phyloP scores from a whole-genome alignment of 2,888 invertebrate genomes.

The Drosophila lacicola region DNA sequence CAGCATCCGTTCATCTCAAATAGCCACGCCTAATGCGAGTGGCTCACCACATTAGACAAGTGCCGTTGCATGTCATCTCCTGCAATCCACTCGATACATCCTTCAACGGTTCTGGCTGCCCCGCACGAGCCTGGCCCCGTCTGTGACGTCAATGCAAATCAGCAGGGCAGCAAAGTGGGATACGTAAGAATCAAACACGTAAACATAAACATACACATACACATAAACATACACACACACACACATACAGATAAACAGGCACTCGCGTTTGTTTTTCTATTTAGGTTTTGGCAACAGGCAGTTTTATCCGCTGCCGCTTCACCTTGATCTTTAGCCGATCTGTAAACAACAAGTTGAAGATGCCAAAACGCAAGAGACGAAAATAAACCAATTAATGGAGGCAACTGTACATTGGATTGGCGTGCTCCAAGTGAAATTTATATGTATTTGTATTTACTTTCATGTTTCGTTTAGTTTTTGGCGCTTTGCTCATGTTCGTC shows the following conservation, averaged over 20 bases:
- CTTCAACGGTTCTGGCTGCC: background rate
- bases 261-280: slow-evolving; percentile 21
- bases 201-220: background rate
- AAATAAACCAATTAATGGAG: slow-evolving; percentile 17
- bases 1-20: slow-evolving; percentile 1
- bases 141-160: slow-evolving; percentile 55
- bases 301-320: slow-evolving; percentile 16
- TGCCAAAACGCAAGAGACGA: slow-evolving; percentile 21
- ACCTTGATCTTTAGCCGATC: slow-evolving; percentile 47
- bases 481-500: slow-evolving; percentile 6
- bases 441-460: background rate
- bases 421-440: slow-evolving; percentile 22
- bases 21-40: background rate
- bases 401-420: slow-evolving; percentile 19
- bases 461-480: slow-evolving; percentile 7
- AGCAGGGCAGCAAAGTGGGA: slow-evolving; percentile 4
- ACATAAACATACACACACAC: background rate
- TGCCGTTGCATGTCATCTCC: background rate
- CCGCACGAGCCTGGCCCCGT: background rate
- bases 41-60: slow-evolving; percentile 2
- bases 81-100: background rate
- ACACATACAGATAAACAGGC: background rate
- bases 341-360: slow-evolving; percentile 42
- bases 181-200: slow-evolving; percentile 5
- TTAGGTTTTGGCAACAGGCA: slow-evolving; percentile 43